These are phyloP conservation scores for Odocoileus virginianus DNA, from an alignment of 2,113 vertebrate species.

Conservation along the genomic window DNA sequence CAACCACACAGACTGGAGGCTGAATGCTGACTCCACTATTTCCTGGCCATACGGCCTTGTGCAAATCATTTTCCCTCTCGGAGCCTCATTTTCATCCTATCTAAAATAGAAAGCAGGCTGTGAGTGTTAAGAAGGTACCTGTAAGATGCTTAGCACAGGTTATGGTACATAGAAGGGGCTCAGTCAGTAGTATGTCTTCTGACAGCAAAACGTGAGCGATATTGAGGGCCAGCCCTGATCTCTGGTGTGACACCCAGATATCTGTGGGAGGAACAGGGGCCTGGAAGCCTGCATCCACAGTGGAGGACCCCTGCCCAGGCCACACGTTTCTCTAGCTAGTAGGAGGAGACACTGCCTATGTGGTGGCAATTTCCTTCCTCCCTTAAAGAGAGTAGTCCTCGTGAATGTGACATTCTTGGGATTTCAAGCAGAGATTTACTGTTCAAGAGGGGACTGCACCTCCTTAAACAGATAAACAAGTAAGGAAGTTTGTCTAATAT, in stretches of 20 bases:
- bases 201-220: background rate
- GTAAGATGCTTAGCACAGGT: background rate
- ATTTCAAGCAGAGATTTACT: background rate
- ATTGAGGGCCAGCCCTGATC: background rate
- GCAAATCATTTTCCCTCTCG: background rate
- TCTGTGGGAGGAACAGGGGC: background rate
- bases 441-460: background rate
- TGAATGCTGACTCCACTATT: background rate
- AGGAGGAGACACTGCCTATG: background rate
- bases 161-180: background rate
- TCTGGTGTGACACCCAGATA: background rate
- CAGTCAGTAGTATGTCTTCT: background rate
- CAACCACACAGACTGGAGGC: background rate
- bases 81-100: background rate
- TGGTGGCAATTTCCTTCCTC: background rate
- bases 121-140: background rate
- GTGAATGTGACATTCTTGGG: background rate
- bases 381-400: background rate
- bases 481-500: background rate
- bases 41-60: accelerated
- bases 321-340: background rate
- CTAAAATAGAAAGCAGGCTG: background rate
- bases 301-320: background rate
- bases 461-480: background rate
- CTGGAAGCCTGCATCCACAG: background rate